Evolutionary conservation across 2,888 invertebrate species (phyloP).

Genomic region (Conops quadrifasciatus): DNA sequence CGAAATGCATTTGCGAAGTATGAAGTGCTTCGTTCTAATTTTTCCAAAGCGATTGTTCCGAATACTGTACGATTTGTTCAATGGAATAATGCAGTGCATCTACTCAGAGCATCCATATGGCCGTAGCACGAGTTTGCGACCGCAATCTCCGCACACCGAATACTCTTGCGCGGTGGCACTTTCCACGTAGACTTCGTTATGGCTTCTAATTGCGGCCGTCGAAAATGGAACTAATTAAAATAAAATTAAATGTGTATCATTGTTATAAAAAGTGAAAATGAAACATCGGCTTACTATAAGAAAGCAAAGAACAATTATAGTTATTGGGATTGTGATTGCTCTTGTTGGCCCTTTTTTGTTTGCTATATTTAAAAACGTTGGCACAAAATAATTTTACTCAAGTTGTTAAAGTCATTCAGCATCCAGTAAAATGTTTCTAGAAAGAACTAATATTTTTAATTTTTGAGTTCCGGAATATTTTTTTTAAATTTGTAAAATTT

Average conservation of each 20-base stretch:
- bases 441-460: too few relatives aligned
- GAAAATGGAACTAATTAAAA: conserved; percentile 25
- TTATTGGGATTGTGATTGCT: too few relatives aligned
- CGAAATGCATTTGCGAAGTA: conserved; percentile 23
- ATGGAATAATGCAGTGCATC: too few relatives aligned
- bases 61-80: too few relatives aligned
- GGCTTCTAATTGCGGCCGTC: conserved; percentile 35
- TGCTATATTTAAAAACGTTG: conserved; percentile 28
- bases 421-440: not conserved
- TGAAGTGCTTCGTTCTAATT: conserved; percentile 44
- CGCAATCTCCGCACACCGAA: too few relatives aligned
- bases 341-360: not conserved
- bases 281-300: not conserved
- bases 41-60: conserved; percentile 12
- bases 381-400: conserved; percentile 38
- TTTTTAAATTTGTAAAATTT: too few relatives aligned
- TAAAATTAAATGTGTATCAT: conserved; percentile 27
- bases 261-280: conserved; percentile 27
- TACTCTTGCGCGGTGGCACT: too few relatives aligned
- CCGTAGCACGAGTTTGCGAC: too few relatives aligned
- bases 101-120: conserved; percentile 8
- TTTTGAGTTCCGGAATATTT: too few relatives aligned
- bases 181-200: too few relatives aligned
- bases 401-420: conserved; percentile 31
- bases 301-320: not conserved